Conservation (phyloP, 2,113 vertebrate species). For the Xiphorhynchus elegans region DNA sequence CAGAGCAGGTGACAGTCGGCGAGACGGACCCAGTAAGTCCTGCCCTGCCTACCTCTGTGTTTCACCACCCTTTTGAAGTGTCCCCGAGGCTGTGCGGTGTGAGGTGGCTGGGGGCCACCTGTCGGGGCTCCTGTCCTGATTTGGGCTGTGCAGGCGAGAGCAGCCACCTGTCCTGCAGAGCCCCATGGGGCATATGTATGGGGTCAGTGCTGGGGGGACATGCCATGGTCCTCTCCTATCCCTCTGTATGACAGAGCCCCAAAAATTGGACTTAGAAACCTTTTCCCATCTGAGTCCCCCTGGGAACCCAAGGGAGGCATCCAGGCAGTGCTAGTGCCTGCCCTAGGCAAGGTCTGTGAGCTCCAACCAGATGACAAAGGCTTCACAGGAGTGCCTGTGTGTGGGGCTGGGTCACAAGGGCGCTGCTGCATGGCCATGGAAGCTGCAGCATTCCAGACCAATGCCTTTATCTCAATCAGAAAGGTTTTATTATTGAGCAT, state of each 20-base stretch:
- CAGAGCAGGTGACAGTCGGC: conserved; percentile 94
- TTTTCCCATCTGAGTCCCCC: neutral
- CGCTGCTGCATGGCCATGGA: neutral
- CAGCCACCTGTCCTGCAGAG: neutral
- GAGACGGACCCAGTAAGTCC: conserved; percentile 93
- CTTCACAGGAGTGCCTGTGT: rapidly evolving
- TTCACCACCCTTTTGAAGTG: too few species aligned
- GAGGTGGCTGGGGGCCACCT: neutral
- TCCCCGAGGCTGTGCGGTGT: rapidly evolving
- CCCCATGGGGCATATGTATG: rapidly evolving
- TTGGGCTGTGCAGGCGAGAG: neutral
- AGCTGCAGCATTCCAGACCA: neutral
- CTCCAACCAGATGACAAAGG: neutral
- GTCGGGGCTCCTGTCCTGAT: neutral
- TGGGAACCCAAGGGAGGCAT: neutral
- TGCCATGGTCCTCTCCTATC: neutral
- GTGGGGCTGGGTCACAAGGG: neutral
- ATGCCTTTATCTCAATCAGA: neutral
- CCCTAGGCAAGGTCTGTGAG: neutral
- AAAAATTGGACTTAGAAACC: neutral
- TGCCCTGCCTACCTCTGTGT: neutral
- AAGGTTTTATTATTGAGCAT: conserved; percentile 56
- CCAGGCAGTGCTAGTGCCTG: neutral
- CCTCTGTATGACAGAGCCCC: neutral
- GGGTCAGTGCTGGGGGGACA: neutral